Evolutionary conservation across 2,888 invertebrate genomes (phyloP).

Genomic region (Flexamia atlantica): DNA sequence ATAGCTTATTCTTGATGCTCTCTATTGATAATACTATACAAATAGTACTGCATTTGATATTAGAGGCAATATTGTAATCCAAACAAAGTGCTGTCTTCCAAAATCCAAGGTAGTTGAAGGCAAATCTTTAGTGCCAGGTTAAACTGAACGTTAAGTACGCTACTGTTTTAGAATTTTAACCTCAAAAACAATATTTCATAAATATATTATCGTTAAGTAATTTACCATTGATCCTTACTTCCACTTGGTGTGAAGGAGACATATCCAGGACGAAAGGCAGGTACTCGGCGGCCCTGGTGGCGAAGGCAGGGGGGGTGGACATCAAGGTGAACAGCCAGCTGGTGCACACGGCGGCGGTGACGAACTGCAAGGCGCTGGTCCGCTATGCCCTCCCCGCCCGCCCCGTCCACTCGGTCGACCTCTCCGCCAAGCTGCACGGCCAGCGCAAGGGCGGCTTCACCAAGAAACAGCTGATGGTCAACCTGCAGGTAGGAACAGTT

Average conservation of each 20-base stretch:
- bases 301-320: conserved; percentile 68
- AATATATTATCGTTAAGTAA: not conserved
- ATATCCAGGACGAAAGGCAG: not conserved
- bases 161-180: too few species aligned
- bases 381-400: conserved; percentile 70
- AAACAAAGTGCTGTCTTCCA: too few species aligned
- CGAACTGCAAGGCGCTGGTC: conserved; percentile 70
- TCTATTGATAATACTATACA: too few species aligned
- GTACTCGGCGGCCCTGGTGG: conserved; percentile 2
- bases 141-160: too few species aligned
- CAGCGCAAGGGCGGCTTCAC: conserved; percentile 68
- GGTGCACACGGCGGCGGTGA: conserved; percentile 67
- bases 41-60: too few species aligned
- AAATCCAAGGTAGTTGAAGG: too few species aligned
- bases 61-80: too few species aligned
- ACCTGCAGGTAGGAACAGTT: conserved; percentile 57
- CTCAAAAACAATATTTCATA: not conserved
- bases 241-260: conserved; percentile 22
- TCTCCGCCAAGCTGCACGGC: conserved; percentile 70
- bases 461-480: conserved; percentile 67
- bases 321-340: conserved; percentile 68
- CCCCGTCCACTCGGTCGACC: conserved; percentile 68
- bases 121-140: too few species aligned
- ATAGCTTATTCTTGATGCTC: too few species aligned
- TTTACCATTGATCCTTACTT: too few species aligned